These are phyloP conservation scores for Cricetomys ansorgei DNA, from an alignment of 2,113 vertebrate genomes.

Conservation along the genomic window DNA sequence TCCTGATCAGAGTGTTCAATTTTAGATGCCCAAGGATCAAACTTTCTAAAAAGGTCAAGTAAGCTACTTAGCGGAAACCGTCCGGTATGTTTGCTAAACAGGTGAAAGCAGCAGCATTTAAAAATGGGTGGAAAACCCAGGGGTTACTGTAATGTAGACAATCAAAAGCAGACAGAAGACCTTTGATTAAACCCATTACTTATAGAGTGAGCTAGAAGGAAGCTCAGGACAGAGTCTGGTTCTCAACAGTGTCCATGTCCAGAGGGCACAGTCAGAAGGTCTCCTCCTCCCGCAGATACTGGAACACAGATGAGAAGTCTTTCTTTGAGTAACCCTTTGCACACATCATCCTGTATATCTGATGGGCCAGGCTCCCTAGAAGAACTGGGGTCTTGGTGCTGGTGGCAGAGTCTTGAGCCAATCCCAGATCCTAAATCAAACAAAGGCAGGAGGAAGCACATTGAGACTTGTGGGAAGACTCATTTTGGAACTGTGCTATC, in stretches of 20 bases:
- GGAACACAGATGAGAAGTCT: constrained; percentile 99
- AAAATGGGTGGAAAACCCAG: constrained; percentile 71
- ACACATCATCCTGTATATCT: constrained; percentile 98
- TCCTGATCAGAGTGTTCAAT: constrained; percentile 73
- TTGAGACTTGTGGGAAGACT: neutral
- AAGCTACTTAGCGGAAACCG: constrained; percentile 75
- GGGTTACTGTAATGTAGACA: constrained; percentile 64
- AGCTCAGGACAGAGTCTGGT: constrained; percentile 66
- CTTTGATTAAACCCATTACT: constrained; percentile 80
- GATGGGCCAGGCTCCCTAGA: constrained; percentile 95
- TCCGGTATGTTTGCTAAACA: constrained; percentile 64
- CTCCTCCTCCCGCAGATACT: constrained; percentile 98
- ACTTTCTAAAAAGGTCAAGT: constrained; percentile 54
- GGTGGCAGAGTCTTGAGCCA: constrained; percentile 97
- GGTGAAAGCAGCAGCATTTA: constrained; percentile 73
- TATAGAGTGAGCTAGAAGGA: constrained; percentile 63
- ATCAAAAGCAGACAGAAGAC: constrained; percentile 74
- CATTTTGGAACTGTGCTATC: neutral
- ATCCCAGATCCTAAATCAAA: constrained; percentile 93
- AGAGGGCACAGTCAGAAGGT: constrained; percentile 85
- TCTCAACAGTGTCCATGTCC: constrained; percentile 74
- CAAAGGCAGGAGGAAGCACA: constrained; percentile 56
- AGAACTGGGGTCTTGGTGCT: constrained; percentile 95
- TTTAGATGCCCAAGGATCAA: constrained; percentile 48
- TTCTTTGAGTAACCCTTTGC: constrained; percentile 96